Evolutionary conservation across 2,113 vertebrate species (phyloP), one percentile per base, ranked within the genome.

Genomic region (Steatornis caripensis): DNA sequence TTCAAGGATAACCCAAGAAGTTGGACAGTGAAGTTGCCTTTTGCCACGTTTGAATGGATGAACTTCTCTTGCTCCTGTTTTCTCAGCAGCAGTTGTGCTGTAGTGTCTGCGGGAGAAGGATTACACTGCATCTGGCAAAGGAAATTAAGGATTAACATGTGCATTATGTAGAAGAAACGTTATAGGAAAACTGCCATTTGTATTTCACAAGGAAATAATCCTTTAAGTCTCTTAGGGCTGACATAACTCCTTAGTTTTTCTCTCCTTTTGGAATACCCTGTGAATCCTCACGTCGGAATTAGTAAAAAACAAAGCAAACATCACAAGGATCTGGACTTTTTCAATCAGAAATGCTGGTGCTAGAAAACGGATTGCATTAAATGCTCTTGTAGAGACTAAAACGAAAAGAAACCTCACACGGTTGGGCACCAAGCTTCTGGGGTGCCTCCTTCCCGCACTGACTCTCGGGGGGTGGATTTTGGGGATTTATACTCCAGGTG

Each of bases 191-290:
- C 83, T 96, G 78, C 79, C 68, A 78, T 91, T 97, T 93, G 91
- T 93, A 92, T 96, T 97, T 97, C 86, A 94, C 91, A 95, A 94
- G 78, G 94, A 96, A 93, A 94, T 97, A 97, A 97, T 97, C 90
- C 94, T 94, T 96, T 96, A 97, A 96, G 77, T 97, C 94, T 97
- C 94, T 96, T 93, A 95, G 77, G 86, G 71, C 86, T 94, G 86
- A 94, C 96, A 74, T 75, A 93, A 77, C 94, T 86, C 83, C 80
- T 88, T 64, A 41, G 5, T 69, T 93, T 86, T 72, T 26, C 53
- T 68, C 70, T 68, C 62, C 27, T 75, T 61, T 92, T 91, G 86
- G 90, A 96, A 83, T 11, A 70, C 41, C 30, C 71, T 27, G 66
- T 77, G 93, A 94, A 79, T 92, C 78, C 70, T 91, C 51, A 5